Evolutionary conservation across 2,797 vertebrate species (phyloP).

Genomic region (Malurus leucopterus): DNA sequence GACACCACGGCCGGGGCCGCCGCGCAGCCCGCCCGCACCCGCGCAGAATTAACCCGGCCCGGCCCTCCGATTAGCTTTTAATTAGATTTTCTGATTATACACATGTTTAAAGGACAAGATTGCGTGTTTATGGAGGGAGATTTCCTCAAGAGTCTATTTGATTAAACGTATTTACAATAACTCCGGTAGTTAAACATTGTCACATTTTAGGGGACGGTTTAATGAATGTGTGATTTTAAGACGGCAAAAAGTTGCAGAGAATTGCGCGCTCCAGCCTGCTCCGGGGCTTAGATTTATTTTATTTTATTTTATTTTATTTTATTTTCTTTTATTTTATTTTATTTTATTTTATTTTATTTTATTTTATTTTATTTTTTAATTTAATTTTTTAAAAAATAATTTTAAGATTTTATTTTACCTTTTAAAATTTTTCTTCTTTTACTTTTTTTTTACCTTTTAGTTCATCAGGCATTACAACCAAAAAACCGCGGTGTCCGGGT

Average conservation of each 20-base stretch:
- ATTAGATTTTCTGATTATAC: slow-evolving; percentile 11
- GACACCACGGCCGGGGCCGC: not conserved
- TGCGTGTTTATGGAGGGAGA: slow-evolving; percentile 7
- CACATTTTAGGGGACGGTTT: not conserved
- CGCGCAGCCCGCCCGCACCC: not conserved
- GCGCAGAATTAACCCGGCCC: not conserved
- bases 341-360: not conserved
- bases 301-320: not conserved
- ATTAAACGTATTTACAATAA: slow-evolving; percentile 1
- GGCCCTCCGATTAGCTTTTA: slow-evolving; percentile 4
- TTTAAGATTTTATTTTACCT: not conserved
- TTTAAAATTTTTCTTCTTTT: too few species aligned
- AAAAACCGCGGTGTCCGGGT: not conserved
- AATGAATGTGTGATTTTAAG: not conserved
- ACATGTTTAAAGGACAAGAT: slow-evolving; percentile 35
- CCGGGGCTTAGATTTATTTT: not conserved
- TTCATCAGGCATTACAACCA: not conserved
- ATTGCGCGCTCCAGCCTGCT: not conserved
- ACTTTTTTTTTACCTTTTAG: not conserved
- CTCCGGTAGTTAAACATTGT: not conserved
- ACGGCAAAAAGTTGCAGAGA: not conserved
- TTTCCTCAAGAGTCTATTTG: slow-evolving; percentile 4
- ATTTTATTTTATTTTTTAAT: too few species aligned
- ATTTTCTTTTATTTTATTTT: not conserved
- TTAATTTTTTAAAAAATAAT: too few species aligned